A percentile compares a stretch with the other conserved stretches of the same genome.
Evolutionary conservation across 2,113 vertebrate species (phyloP).

Genomic region (Psittacula cyanocephala): DNA sequence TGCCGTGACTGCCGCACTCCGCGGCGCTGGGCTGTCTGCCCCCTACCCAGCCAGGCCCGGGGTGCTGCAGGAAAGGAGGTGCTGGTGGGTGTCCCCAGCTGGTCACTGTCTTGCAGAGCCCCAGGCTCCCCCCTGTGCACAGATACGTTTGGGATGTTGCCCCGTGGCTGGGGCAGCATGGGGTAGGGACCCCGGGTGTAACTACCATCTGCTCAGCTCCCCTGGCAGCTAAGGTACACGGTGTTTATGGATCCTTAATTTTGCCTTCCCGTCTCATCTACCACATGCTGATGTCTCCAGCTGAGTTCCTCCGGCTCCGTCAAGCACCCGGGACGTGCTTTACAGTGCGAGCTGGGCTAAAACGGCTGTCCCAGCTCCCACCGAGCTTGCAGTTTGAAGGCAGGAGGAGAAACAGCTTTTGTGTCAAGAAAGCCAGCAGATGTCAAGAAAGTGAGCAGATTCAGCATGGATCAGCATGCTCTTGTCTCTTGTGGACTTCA

Average conservation of each 20-base stretch:
- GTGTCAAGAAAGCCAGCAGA: background rate
- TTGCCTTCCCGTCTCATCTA: background rate
- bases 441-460: background rate
- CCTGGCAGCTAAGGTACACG: accelerated
- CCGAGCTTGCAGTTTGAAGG: background rate
- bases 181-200: background rate
- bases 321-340: background rate
- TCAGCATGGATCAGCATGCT: background rate
- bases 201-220: background rate
- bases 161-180: accelerated
- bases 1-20: background rate
- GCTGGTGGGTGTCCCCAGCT: background rate
- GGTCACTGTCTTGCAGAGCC: background rate
- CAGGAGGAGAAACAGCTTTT: background rate
- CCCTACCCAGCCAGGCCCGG: background rate
- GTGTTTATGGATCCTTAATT: background rate
- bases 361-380: background rate
- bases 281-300: background rate
- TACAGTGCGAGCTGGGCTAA: background rate
- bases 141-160: background rate
- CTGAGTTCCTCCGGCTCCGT: background rate
- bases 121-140: background rate
- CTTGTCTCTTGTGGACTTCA: background rate
- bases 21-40: too few species aligned
- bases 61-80: too few species aligned